Base-by-base conservation (phyloP, 2,797 vertebrate genomes). In the Poeciliopsis turneri region DNA sequence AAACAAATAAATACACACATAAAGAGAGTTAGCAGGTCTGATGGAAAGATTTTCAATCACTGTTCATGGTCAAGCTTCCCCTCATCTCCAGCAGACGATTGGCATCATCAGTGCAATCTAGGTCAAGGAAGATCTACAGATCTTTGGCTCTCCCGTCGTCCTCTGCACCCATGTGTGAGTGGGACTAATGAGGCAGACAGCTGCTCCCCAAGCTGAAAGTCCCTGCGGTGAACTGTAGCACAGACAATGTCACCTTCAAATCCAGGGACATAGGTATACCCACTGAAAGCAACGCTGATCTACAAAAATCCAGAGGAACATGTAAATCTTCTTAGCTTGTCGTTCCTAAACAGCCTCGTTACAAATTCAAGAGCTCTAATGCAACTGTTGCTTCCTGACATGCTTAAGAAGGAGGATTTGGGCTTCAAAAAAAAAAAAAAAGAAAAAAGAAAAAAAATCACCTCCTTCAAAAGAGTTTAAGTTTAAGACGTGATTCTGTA, bases 241-340 rank as follows among this genome's bases (percentile, higher is more conserved):
- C 79, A 85, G 85, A 84, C 92, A 94, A 94, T 94, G 95, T 96
- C 94, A 95, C 94, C 94, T 94, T 94, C 90, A 86, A 81, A 89
- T 84, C 79, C 82, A 77, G 72, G 76, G 66, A 69, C 79, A 78
- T 83, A 87, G 71, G 57, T 78, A 72, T 77, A 82, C 47, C 78
- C 71, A 71, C 78, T 76, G 74, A 84, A 78, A 82, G 82, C 75
- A 86, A 86, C 84, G 76, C 57, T 75, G 69, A 78, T 30, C 10
- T 78, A 59, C 77, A 82, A 90, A 46, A 90, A 87, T 87, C 78
- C 82, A 73, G 79, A 84, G 70, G 76, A 82, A 84, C 79, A 79
- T 79, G 43, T 47, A 57, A 72, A 76, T 6, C 76, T 82, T 77
- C 86, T 89, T 84, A 88, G 77, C 81, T 81, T 74, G 66, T 76